These are phyloP conservation scores for Opisthograptis luteolata DNA, from an alignment of 2,888 invertebrate species.

Conservation along the genomic window DNA sequence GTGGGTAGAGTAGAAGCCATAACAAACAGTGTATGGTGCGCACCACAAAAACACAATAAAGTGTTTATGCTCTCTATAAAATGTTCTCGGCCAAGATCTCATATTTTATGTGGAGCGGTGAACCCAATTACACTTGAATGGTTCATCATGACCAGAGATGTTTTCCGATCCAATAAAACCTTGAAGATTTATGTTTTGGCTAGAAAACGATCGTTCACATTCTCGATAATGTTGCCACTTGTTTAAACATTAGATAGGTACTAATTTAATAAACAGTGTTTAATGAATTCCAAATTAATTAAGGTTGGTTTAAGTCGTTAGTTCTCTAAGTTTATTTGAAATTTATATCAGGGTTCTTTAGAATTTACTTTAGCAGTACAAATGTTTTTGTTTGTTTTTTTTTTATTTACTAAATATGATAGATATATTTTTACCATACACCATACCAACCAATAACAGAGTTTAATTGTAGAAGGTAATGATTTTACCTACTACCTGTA, in stretches of 20 bases:
- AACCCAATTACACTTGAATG: conserved; percentile 81
- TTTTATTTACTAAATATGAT: too few species aligned
- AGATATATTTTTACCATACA: too few species aligned
- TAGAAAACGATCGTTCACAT: conserved; percentile 60
- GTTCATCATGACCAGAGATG: conserved; percentile 79
- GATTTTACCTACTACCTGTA: too few species aligned
- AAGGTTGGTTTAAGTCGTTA: conserved; percentile 1
- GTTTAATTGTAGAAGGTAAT: too few species aligned
- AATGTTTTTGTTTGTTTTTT: too few species aligned
- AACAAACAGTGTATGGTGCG: conserved; percentile 51
- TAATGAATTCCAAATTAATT: conserved; percentile 25
- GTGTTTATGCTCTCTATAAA: conserved; percentile 81
- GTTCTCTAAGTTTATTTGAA: not conserved
- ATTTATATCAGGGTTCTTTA: too few species aligned
- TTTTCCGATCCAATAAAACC: conserved; percentile 75
- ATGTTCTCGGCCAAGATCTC: conserved; percentile 69
- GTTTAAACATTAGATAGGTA: conserved; percentile 60
- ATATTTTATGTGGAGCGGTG: conserved; percentile 78
- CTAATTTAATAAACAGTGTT: conserved; percentile 39
- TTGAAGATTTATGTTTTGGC: conserved; percentile 71
- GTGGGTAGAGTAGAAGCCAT: conserved; percentile 36
- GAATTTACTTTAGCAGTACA: too few species aligned
- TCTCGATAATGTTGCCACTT: conserved; percentile 64
- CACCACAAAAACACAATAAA: conserved; percentile 76
- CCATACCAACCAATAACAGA: too few species aligned